Evolutionary conservation across 2,797 vertebrate species (phyloP), one percentile per base, ranked within the genome.

Genomic region (Alfaro cultratus): DNA sequence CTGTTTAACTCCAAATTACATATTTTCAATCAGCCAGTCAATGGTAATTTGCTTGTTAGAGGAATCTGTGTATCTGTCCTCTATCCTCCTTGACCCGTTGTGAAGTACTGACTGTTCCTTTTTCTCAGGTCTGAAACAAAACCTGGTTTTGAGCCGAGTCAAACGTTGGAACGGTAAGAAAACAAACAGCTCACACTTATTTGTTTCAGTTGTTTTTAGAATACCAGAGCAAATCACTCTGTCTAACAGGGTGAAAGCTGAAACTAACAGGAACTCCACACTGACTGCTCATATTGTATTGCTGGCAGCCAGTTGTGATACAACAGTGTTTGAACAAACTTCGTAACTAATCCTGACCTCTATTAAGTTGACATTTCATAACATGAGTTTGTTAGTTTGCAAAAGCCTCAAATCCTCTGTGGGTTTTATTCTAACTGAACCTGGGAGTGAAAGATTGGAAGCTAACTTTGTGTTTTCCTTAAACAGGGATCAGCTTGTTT

Each of bases 401-500:
- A 67, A 39, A 34, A 11, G 34, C 34, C 34, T 36, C 8, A 21
- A 36, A 67, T 39, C 8, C 16, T 15, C 62, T 36, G 21, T 26
- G 51, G 9, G 5, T 26, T 53, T 53, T 26, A 53, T 34, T 34
- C 31, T 31, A 64, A 3, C 13, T 64, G 31, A 16, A 64, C 21
- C 15, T 64, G 31, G 60, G 60, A 36, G 31, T 64, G 60, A 16
- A 36, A 34, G 29, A 9, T 21, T 60, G 57, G 12, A 60, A 60
- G 31, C 7, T 64, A 31, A 8, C 5, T 26, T 10, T 49, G 31
- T 60, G 5, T 45, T 45, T 57, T 39, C 51, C 45, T 34, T 34
- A 34, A 34, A 78, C 83, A 85, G 86, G 57, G 18, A 5, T 68
- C 0, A 26, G 49, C 2, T 0, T 76, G 15, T 76, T 74, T 46